Evolutionary conservation across 2,797 vertebrate species (phyloP), one percentile per base, ranked within the genome.

Genomic region (Sebastes steindachneri): DNA sequence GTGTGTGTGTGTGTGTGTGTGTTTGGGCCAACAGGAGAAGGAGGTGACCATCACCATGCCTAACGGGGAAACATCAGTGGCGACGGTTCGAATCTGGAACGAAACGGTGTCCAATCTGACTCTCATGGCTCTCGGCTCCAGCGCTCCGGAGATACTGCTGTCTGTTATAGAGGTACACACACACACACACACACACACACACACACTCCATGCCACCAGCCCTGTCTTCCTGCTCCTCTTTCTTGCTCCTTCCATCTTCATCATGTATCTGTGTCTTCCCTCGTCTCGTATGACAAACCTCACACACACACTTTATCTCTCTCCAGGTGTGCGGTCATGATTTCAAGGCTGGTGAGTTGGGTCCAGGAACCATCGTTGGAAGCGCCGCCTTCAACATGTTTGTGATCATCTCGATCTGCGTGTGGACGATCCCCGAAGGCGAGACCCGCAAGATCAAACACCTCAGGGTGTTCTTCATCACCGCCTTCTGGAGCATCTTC

Each of bases 361-460:
- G 97, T 0, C 97, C 97, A 0, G 96, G 97, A 28, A 98, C 97
- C 91, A 98, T 98, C 25, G 97, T 98, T 1, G 97, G 97, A 84
- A 97, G 97, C 2, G 97, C 97, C 0, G 97, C 97, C 89, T 98
- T 98, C 94, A 98, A 98, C 94, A 98, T 98, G 97, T 98, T 98
- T 2, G 97, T 98, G 85, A 97, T 98, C 89, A 94, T 98, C 0
- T 97, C 94, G 0, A 91, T 98, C 17, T 98, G 97, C 6, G 94
- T 98, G 41, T 98, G 97, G 31, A 95, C 95, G 68, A 96, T 98
- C 85, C 97, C 97, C 0, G 92, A 93, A 0, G 96, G 96, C 0
- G 95, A 98, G 91, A 87, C 93, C 41, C 96, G 97, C 2, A 95
- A 95, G 85, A 98, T 98, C 95, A 97, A 97, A 15, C 97, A 98